These are phyloP conservation scores for Aphelenchoides besseyi DNA, from an alignment of 1,140 invertebrate genomes.

Conservation along the genomic window DNA sequence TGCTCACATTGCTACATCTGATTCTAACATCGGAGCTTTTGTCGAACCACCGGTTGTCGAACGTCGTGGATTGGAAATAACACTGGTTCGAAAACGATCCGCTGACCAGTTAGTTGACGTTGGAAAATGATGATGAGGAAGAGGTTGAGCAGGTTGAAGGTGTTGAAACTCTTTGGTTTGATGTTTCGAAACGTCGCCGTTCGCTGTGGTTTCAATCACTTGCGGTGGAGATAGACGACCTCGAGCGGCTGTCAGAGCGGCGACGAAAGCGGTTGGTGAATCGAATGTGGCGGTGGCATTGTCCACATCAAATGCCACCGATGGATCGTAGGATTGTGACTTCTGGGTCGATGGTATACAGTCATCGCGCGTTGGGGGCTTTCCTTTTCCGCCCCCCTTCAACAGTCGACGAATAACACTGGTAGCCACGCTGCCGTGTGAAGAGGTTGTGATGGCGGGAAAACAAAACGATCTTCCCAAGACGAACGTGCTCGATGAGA, in stretches of 20 bases:
- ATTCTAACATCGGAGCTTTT: constrained; percentile 25
- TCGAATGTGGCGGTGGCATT: not conserved
- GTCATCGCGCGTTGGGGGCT: not conserved
- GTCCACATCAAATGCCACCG: constrained; percentile 1
- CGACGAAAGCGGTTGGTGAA: constrained; percentile 14
- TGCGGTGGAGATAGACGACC: not conserved
- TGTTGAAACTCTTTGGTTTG: not conserved
- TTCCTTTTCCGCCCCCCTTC: not conserved
- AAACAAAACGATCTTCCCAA: not conserved
- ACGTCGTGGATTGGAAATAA: not conserved
- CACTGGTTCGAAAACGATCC: not conserved
- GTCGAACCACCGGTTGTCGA: constrained; percentile 10
- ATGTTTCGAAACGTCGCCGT: not conserved
- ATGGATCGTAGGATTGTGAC: not conserved
- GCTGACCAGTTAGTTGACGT: not conserved
- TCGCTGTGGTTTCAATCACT: not conserved
- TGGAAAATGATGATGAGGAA: no score
- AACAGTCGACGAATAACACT: not conserved
- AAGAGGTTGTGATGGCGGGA: not conserved
- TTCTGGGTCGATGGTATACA: not conserved
- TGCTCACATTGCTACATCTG: constrained; percentile 31
- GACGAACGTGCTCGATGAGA: not conserved
- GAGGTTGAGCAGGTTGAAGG: constrained; percentile 1
- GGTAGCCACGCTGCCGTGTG: not conserved
- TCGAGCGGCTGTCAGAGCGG: not conserved